phyloP scores from a whole-genome alignment of 2,888 invertebrate genomes.

The Nomada hirtipes region DNA sequence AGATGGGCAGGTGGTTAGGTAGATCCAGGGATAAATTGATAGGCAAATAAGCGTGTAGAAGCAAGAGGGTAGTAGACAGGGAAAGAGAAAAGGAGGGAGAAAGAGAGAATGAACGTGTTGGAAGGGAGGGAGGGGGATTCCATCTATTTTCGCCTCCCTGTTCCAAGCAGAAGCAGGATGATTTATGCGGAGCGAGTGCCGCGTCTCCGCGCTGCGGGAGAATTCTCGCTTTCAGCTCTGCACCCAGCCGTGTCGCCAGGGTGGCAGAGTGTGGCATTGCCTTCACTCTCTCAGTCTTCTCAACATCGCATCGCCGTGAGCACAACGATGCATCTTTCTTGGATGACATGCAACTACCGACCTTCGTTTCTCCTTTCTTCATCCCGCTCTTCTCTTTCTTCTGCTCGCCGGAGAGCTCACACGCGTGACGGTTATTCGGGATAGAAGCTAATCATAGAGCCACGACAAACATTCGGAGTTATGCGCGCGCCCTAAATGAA shows the following conservation, averaged over 20 bases:
- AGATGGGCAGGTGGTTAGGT: background rate
- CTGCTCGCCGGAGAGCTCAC: conserved; percentile 1
- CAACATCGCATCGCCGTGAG: conserved; percentile 60
- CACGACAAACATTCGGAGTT: conserved; percentile 54
- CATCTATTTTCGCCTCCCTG: conserved; percentile 79
- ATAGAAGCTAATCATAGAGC: conserved; percentile 69
- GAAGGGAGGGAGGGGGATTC: conserved; percentile 46
- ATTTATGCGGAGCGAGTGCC: conserved; percentile 81
- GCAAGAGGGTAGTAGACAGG: background rate
- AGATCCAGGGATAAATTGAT: background rate
- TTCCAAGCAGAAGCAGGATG: conserved; percentile 77
- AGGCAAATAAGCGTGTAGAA: background rate
- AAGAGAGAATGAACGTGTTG: conserved; percentile 9
- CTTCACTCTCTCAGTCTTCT: conserved; percentile 56
- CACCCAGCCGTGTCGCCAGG: conserved; percentile 76
- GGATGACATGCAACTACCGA: conserved; percentile 71
- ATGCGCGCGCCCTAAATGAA: conserved; percentile 45
- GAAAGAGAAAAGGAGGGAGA: background rate
- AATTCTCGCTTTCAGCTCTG: conserved; percentile 79
- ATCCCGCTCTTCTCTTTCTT: background rate
- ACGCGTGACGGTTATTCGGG: conserved; percentile 46
- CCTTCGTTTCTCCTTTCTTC: conserved; percentile 50
- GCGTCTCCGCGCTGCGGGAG: conserved; percentile 77
- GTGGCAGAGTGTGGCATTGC: conserved; percentile 75
- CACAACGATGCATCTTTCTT: conserved; percentile 72